Base-by-base conservation (phyloP, 2,888 invertebrate genomes). In the Acleris emargana region DNA sequence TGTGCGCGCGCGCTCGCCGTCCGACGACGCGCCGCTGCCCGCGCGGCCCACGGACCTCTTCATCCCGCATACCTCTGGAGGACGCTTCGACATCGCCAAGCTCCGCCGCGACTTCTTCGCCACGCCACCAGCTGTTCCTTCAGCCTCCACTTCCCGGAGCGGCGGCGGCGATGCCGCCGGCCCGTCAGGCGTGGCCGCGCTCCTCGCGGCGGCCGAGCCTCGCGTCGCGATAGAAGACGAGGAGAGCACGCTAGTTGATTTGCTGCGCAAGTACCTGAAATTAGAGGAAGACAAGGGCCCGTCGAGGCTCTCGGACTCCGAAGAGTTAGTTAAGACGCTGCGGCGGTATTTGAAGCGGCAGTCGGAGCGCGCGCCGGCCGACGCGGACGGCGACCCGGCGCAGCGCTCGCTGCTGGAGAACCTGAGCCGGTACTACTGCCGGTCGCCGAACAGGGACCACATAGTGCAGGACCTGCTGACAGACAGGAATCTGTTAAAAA, bases 381-480 rank as follows among this genome's bases (percentile, higher is more conserved):
- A 87, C 62, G 78, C 78, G 1, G 86, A 84, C 66, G 76, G 53
- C 49, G 90, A 88, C 68, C 83, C 89, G 18, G 76, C 86, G 72
- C 84, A 82, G 57, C 94, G 94, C 76, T 93, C 94, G 25, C 80
- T 96, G 68, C 84, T 94, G 64, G 95, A 96, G 73, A 95, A 95
- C 7, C 87, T 96, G 17, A 93, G 94, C 72, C 91, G 95, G 69
- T 95, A 96, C 77, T 96, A 95, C 79, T 93, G 94, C 70, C 94
- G 95, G 72, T 94, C 94, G 16, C 89, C 94, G 0, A 95, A 94
- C 75, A 92, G 95, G 64, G 95, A 96, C 70, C 94, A 93, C 81
- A 94, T 96, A 64, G 95, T 96, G 72, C 95, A 95, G 60, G 95
- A 95, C 75, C 91, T 97, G 58, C 86, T 97, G 60, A 95, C 95